Percentiles rank a stretch among this genome's conserved stretches.
Conservation (phyloP, 1,140 invertebrate genomes). For the Vanessa atalanta region DNA sequence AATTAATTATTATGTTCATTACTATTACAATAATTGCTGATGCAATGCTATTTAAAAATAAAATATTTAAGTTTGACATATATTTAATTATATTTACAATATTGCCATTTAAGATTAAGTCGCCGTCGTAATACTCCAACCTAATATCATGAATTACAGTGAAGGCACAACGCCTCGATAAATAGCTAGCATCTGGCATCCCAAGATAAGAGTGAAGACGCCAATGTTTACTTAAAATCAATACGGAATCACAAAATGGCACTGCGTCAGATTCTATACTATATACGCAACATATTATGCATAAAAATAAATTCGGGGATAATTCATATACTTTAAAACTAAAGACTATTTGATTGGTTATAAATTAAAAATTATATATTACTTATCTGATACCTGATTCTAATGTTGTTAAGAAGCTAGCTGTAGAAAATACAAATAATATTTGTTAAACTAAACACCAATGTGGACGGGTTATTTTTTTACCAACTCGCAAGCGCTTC, state of each 20-base stretch:
- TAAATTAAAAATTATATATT: too few species aligned
- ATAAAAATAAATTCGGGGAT: too few species aligned
- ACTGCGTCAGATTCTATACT: not conserved
- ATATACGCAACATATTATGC: not conserved
- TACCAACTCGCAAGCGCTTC: too few species aligned
- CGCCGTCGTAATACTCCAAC: not conserved
- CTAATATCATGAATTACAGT: constrained; percentile 2
- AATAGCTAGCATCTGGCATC: constrained; percentile 4
- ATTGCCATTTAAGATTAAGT: not conserved
- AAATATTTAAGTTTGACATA: not conserved
- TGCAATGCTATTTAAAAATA: too few species aligned
- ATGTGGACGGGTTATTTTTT: too few species aligned
- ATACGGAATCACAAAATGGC: not conserved
- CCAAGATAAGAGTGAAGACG: constrained; percentile 4
- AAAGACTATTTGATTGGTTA: not conserved
- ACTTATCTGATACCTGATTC: too few species aligned
- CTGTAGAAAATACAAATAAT: too few species aligned
- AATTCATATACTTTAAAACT: too few species aligned
- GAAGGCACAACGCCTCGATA: not conserved
- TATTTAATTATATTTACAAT: not conserved
- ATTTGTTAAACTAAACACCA: too few species aligned
- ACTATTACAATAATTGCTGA: too few species aligned
- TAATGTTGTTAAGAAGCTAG: too few species aligned
- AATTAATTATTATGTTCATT: too few species aligned
- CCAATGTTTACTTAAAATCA: constrained; percentile 7